Conservation (phyloP, 2,797 vertebrate genomes). For the Chelonia mydas region DNA sequence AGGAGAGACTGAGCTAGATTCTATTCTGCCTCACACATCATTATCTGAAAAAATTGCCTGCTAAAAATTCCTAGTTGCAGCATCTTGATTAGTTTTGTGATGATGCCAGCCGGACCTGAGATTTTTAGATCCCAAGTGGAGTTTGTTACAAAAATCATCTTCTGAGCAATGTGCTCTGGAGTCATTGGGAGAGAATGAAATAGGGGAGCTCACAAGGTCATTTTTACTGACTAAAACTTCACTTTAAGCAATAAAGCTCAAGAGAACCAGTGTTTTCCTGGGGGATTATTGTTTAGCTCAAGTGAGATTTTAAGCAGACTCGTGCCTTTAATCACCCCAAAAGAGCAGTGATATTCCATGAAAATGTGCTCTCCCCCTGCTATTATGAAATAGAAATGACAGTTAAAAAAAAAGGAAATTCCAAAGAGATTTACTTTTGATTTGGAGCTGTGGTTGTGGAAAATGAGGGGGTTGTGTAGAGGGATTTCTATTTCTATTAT, state of each 20-base stretch:
- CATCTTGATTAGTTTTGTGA: neutral
- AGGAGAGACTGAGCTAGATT: constrained; percentile 25
- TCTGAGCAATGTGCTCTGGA: neutral
- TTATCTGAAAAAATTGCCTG: neutral
- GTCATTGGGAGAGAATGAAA: constrained; percentile 23
- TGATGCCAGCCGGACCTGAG: constrained; percentile 20
- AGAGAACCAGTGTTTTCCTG: neutral
- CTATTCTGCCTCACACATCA: neutral
- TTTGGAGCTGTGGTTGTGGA: neutral
- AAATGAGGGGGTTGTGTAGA: neutral
- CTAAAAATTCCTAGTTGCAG: constrained; percentile 13
- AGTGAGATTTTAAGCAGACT: neutral
- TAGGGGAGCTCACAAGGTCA: neutral
- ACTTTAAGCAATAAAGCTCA: constrained; percentile 12
- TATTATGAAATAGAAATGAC: neutral
- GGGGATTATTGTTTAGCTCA: neutral
- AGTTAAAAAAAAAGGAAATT: neutral
- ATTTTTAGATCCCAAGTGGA: constrained; percentile 23
- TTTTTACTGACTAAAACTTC: neutral
- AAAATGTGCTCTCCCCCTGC: neutral
- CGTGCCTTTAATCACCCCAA: neutral
- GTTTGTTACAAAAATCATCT: constrained; percentile 28
- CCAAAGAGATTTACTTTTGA: neutral
- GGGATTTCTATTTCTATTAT: neutral
- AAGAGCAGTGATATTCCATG: neutral